phyloP scores from a whole-genome alignment of 2,113 vertebrate genomes.

The Syrmaticus mikado region DNA sequence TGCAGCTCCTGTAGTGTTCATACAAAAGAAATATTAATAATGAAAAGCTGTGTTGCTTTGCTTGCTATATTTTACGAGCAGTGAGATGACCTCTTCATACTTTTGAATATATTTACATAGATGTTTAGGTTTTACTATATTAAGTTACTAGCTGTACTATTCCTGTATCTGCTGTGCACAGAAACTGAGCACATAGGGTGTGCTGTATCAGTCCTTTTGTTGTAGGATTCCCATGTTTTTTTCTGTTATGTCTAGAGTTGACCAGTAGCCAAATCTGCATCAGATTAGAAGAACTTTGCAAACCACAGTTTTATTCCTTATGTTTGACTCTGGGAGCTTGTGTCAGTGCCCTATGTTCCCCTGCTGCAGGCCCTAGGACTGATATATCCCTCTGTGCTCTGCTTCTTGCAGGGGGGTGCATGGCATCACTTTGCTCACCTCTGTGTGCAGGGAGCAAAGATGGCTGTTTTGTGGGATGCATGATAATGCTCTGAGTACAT shows the following conservation, averaged over 20 bases:
- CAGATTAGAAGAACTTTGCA: neutral
- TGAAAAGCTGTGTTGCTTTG: slow-evolving; percentile 57
- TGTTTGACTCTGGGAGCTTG: neutral
- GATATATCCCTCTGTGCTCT: neutral
- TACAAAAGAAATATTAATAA: slow-evolving; percentile 67
- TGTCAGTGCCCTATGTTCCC: neutral
- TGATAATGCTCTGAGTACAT: neutral
- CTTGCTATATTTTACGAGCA: slow-evolving; percentile 70
- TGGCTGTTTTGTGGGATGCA: neutral
- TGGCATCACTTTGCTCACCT: neutral
- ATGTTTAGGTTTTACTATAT: neutral
- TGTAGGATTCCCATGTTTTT: neutral
- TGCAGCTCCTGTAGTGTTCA: slow-evolving; percentile 43
- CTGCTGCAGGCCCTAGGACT: neutral
- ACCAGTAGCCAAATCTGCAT: neutral
- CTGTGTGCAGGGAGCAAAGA: rapidly evolving
- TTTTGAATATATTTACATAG: neutral
- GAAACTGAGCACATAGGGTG: neutral
- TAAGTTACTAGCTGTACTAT: neutral
- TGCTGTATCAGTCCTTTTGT: neutral
- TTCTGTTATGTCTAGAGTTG: neutral
- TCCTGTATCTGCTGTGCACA: neutral
- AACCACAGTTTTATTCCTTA: neutral
- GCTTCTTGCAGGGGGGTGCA: neutral
- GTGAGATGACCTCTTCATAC: slow-evolving; percentile 11